Evolutionary conservation across 2,113 vertebrate species (phyloP).

Genomic region (Spea bombifrons): DNA sequence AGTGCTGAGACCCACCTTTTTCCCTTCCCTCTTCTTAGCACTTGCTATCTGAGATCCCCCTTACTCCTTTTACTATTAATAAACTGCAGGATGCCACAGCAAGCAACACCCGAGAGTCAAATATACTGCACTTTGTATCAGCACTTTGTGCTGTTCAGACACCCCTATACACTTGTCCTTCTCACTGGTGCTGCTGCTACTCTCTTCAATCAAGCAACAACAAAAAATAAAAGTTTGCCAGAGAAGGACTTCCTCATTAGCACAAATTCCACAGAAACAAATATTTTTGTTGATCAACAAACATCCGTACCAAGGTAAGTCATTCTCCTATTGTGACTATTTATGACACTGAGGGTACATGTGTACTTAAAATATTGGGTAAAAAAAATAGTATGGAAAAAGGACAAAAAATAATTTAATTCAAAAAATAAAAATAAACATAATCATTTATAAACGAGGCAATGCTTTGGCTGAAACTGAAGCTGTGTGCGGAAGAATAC

Average conservation of each 20-base stretch:
- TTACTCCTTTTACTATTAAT: conserved; percentile 76
- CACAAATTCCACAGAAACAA: background rate
- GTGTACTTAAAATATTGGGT: background rate
- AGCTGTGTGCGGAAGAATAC: conserved; percentile 32
- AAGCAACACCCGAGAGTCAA: conserved; percentile 78
- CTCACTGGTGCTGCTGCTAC: conserved; percentile 9
- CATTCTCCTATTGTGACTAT: background rate
- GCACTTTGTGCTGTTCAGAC: conserved; percentile 72
- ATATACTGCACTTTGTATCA: conserved; percentile 77
- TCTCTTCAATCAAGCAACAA: background rate
- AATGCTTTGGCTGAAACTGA: conserved; percentile 19
- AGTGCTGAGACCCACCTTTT: conserved; percentile 49
- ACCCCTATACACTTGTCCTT: conserved; percentile 31
- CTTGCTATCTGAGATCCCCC: conserved; percentile 65
- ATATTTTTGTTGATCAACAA: background rate
- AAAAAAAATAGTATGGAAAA: background rate
- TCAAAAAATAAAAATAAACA: background rate
- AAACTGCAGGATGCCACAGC: conserved; percentile 81
- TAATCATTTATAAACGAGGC: conserved; percentile 31
- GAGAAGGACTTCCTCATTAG: conserved; percentile 11
- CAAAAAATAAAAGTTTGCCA: background rate
- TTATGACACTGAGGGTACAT: too few species aligned
- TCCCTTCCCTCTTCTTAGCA: conserved; percentile 51
- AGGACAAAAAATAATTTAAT: background rate
- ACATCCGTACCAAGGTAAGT: conserved; percentile 18